These are phyloP conservation scores for Netelia virgata DNA, from an alignment of 2,888 invertebrate genomes.

Conservation along the genomic window DNA sequence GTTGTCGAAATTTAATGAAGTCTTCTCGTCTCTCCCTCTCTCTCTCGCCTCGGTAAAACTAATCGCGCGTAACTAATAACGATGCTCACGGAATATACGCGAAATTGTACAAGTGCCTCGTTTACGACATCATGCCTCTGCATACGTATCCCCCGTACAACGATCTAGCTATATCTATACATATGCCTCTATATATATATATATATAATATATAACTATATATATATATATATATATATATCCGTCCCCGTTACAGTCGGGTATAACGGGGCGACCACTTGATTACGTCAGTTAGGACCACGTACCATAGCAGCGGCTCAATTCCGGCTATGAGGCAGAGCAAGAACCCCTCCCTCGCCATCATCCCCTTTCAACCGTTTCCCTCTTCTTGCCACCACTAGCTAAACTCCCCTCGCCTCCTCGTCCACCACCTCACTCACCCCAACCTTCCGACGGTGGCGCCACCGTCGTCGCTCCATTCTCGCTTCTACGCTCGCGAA, in stretches of 20 bases:
- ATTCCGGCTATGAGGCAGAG: constrained; percentile 78
- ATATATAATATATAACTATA: neutral
- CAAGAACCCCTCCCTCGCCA: constrained; percentile 52
- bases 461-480: constrained; percentile 55
- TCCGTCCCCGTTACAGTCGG: constrained; percentile 33
- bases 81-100: constrained; percentile 3
- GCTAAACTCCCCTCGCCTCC: constrained; percentile 23
- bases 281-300: constrained; percentile 82
- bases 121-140: constrained; percentile 31
- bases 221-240: constrained; percentile 26
- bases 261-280: constrained; percentile 75
- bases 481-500: constrained; percentile 26
- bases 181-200: neutral
- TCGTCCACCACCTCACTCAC: constrained; percentile 55
- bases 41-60: neutral
- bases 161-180: neutral
- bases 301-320: constrained; percentile 77
- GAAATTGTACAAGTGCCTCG: constrained; percentile 55
- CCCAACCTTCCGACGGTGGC: constrained; percentile 33
- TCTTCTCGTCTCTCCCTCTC: no score
- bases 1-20: no score
- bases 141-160: constrained; percentile 1
- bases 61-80: neutral
- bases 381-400: constrained; percentile 48
- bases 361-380: constrained; percentile 55